Evolutionary conservation across 2,797 vertebrate genomes (phyloP).

Genomic region (Sphenodon punctatus): DNA sequence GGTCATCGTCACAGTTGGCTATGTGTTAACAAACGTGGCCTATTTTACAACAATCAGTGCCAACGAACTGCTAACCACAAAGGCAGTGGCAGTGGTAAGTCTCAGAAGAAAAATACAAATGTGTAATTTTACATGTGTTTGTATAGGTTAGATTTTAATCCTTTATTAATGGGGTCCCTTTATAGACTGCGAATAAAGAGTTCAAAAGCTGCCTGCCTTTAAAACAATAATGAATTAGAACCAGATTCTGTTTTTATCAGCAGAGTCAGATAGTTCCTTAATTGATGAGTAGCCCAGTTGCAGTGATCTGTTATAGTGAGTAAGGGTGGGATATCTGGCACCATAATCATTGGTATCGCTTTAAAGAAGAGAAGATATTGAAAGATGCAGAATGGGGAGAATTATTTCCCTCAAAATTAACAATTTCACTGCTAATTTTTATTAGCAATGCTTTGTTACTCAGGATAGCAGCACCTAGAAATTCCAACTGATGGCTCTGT

Average conservation of each 20-base stretch:
- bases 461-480: neutral
- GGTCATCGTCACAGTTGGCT: constrained; percentile 89
- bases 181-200: neutral
- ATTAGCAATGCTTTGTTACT: no score
- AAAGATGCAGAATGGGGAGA: neutral
- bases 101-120: constrained; percentile 20
- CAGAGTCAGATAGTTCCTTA: neutral
- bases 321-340: neutral
- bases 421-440: no score
- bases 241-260: neutral
- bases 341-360: neutral
- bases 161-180: neutral
- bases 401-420: neutral
- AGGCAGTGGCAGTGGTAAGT: constrained; percentile 95
- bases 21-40: constrained; percentile 93
- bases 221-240: neutral
- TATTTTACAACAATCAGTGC: constrained; percentile 92
- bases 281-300: accelerated
- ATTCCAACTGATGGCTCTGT: neutral
- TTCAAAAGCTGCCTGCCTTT: neutral
- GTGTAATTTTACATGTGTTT: no score
- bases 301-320: neutral
- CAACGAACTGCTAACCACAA: constrained; percentile 87
- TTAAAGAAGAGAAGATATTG: neutral
- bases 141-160: neutral